These are phyloP conservation scores for Agonopterix alstromeriana DNA, from an alignment of 2,888 invertebrate species.

Conservation along the genomic window DNA sequence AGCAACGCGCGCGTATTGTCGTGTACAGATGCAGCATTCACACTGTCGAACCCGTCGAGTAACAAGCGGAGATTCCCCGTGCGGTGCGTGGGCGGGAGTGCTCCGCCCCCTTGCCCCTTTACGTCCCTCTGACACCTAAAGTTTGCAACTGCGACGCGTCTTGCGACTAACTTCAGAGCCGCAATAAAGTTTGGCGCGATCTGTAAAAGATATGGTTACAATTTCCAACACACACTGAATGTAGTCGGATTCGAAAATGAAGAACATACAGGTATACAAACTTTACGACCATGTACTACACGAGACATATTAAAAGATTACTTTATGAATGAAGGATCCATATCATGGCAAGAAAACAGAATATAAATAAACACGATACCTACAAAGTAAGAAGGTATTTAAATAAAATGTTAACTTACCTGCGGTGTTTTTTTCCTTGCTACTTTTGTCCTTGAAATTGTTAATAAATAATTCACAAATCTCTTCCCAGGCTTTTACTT, in stretches of 20 bases:
- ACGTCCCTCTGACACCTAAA: no score
- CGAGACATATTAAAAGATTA: constrained; percentile 20
- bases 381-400: constrained; percentile 2
- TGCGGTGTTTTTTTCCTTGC: constrained; percentile 19
- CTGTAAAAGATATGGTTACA: constrained; percentile 12
- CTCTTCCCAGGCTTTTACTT: constrained; percentile 21
- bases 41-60: no score
- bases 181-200: no score
- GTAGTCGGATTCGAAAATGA: constrained; percentile 16
- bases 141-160: no score
- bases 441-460: constrained; percentile 16
- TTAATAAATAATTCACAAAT: constrained; percentile 19
- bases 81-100: no score
- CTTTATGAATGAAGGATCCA: constrained; percentile 21
- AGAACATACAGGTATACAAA: constrained; percentile 14
- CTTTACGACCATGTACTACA: constrained; percentile 14
- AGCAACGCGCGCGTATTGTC: no score
- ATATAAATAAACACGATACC: constrained; percentile 11
- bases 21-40: no score
- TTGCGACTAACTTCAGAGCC: no score
- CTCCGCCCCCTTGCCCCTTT: no score
- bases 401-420: constrained; percentile 14
- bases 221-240: constrained; percentile 14
- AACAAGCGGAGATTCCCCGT: no score
- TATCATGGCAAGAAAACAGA: constrained; percentile 20